These are phyloP conservation scores for Ceyx cyanopectus DNA, from an alignment of 2,113 vertebrate genomes.

Conservation along the genomic window DNA sequence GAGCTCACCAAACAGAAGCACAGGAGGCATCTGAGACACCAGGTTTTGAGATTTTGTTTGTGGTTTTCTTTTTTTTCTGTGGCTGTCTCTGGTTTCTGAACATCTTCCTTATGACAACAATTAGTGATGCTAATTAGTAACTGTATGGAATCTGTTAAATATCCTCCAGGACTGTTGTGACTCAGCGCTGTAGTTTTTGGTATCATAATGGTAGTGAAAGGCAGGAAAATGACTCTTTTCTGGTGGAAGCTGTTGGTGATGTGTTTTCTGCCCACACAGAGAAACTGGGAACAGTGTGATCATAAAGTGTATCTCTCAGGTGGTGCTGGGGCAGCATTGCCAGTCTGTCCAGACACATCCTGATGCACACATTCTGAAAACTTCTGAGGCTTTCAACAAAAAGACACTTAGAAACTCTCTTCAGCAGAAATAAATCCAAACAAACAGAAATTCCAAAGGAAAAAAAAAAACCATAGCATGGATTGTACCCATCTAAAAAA, in stretches of 20 bases:
- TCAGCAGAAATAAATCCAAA: background rate
- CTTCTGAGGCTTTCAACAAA: background rate
- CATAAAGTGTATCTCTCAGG: background rate
- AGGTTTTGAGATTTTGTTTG: rapidly evolving
- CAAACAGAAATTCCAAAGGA: background rate
- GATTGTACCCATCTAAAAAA: background rate
- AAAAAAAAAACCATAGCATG: background rate
- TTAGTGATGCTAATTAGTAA: background rate
- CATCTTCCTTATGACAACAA: background rate
- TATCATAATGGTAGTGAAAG: background rate
- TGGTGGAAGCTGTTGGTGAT: background rate
- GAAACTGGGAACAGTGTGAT: background rate
- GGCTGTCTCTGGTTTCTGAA: background rate
- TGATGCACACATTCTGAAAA: background rate
- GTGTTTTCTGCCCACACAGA: background rate
- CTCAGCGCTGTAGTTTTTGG: background rate
- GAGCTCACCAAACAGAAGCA: background rate
- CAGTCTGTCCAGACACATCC: background rate
- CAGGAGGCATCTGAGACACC: background rate
- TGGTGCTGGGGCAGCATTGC: background rate
- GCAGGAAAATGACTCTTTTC: background rate
- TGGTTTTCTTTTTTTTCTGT: background rate
- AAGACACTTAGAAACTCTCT: background rate
- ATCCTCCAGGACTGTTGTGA: background rate
- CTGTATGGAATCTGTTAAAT: background rate